Evolutionary conservation across 37 sponge, comb jelly and placozoan genomes (phyloP), one percentile per base, ranked within the genome.

Genomic region (Crambe crambe): DNA sequence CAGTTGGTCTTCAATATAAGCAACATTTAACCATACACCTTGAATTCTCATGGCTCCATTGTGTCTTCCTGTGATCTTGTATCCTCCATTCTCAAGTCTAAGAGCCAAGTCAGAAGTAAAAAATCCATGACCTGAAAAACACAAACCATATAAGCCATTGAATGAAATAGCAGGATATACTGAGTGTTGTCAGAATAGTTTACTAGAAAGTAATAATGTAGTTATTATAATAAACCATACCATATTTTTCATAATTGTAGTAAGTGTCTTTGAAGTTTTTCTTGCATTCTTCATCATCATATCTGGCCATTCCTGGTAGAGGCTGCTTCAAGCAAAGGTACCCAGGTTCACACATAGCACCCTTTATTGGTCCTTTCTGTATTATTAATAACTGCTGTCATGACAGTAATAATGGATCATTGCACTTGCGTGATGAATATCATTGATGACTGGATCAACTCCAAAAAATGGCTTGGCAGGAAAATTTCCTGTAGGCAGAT

Each of bases 381-480:
- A n/a, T n/a, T n/a, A n/a, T n/a, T n/a, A n/a, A n/a, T n/a, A n/a
- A n/a, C n/a, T n/a, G n/a, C n/a, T n/a, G n/a, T n/a, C n/a, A n/a
- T n/a, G n/a, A n/a, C n/a, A n/a, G n/a, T 47, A 47, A 47, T 15
- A 47, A 12, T 47, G 6, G 6, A 47, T 15, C 12, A 47, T 6
- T 6, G 51, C 34, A 20, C 36, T 66, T 66, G 20, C 67, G 20
- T 34, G 3, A 66, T 27, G 18, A 32, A 31, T 6, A 47, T 47
- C 51, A 47, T 15, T 47, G 12, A 47, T 47, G 34, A 9, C 31
- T 32, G 67, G 67, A 3, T 66, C 67, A 9, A 66, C 67, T 27
- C 67, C 67, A 66, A 66, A 66, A 34, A 66, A 66, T 2, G 67
- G 67, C 5, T 66, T 66, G 67, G 67, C 30, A 35, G 67, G 67